Conservation (phyloP, 2,888 invertebrate genomes). For the Trilocha varians region DNA sequence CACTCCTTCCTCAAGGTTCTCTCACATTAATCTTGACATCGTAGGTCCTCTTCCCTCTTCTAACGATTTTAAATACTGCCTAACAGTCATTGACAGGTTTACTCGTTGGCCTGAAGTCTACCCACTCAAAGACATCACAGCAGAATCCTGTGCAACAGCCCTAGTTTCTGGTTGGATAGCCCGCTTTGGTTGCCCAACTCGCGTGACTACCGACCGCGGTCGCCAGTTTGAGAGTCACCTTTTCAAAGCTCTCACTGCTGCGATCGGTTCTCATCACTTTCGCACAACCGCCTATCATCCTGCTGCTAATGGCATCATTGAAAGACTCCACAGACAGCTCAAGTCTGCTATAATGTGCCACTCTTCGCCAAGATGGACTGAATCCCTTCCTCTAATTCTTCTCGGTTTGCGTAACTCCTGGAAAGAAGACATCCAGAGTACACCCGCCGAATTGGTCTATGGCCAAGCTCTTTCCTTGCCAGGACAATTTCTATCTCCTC, state of each 20-base stretch:
- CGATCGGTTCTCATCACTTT: conserved; percentile 1
- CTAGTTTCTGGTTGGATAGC: conserved; percentile 17
- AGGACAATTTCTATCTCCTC: too few relatives aligned
- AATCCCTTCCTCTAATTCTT: too few relatives aligned
- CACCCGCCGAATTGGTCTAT: too few relatives aligned
- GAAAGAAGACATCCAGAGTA: too few relatives aligned
- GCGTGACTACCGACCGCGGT: not conserved
- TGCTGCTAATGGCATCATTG: conserved; percentile 8
- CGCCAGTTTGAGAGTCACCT: too few relatives aligned
- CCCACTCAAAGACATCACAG: conserved; percentile 28
- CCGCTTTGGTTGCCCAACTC: conserved; percentile 5
- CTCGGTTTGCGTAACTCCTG: too few relatives aligned
- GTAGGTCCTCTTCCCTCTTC: not conserved
- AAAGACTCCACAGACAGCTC: not conserved
- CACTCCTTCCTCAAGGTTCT: conserved; percentile 12
- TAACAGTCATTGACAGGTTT: conserved; percentile 27
- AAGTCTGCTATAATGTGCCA: too few relatives aligned
- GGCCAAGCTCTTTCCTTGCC: too few relatives aligned
- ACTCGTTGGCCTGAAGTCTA: conserved; percentile 34
- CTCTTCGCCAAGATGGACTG: too few relatives aligned
- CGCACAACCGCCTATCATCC: conserved; percentile 15
- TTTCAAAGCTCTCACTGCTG: not conserved
- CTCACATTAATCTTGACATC: conserved; percentile 5
- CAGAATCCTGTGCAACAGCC: conserved; percentile 25
- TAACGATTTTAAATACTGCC: conserved; percentile 12